A percentile compares a stretch with the other conserved stretches of the same genome.
Evolutionary conservation across 92 coral and sea anemone genomes (phyloP).

Genomic region (Epizoanthus illoricatus): DNA sequence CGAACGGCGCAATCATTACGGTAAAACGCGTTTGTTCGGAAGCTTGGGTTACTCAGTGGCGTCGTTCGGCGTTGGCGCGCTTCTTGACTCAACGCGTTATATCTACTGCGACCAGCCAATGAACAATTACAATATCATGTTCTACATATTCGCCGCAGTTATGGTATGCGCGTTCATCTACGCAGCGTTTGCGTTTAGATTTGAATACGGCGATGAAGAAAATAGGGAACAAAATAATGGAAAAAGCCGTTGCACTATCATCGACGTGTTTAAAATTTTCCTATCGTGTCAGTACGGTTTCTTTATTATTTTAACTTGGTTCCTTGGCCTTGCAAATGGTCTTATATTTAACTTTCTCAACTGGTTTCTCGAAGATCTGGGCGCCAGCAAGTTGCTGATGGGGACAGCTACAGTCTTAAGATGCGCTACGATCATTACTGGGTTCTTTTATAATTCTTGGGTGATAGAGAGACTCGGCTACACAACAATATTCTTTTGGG

Average conservation of each 20-base stretch:
- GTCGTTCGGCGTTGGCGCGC: constrained; percentile 89
- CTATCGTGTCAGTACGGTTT: constrained; percentile 76
- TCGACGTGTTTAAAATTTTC: constrained; percentile 45
- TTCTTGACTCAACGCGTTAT: constrained; percentile 78
- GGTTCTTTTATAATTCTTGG: constrained; percentile 74
- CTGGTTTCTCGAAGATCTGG: constrained; percentile 96
- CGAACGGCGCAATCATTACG: constrained; percentile 83
- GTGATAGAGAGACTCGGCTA: constrained; percentile 70
- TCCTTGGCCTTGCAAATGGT: constrained; percentile 89
- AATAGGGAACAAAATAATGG: not conserved
- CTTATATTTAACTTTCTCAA: constrained; percentile 82
- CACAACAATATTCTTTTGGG: constrained; percentile 56
- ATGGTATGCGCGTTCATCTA: constrained; percentile 80
- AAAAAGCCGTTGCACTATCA: constrained; percentile 40
- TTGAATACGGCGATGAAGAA: constrained; percentile 65
- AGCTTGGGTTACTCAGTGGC: constrained; percentile 90
- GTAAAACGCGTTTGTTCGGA: constrained; percentile 92
- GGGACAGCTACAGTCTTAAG: constrained; percentile 76
- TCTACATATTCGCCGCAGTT: constrained; percentile 78
- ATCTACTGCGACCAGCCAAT: constrained; percentile 81
- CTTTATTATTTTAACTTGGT: constrained; percentile 78
- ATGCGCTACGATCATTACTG: constrained; percentile 67
- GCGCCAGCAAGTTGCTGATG: constrained; percentile 87
- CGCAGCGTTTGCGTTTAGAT: constrained; percentile 70
- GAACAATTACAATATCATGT: constrained; percentile 84